Evolutionary conservation across 2,797 vertebrate species (phyloP), one percentile per base, ranked within the genome.

Genomic region (Agapornis canus): DNA sequence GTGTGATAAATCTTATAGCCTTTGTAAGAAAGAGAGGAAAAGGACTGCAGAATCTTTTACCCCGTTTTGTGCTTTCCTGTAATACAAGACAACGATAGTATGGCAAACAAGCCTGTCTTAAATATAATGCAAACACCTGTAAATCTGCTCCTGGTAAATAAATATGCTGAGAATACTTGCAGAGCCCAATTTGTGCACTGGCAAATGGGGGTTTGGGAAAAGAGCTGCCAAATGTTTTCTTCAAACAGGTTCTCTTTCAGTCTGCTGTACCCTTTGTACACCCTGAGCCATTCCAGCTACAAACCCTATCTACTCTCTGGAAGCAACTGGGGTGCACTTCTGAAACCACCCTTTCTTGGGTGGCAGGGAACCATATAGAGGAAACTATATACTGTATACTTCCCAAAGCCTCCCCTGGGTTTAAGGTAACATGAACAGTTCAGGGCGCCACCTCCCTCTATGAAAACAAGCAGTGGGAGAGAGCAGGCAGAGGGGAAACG

Each of bases 231-330:
- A 78, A 43, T 26, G 9, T 22, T 76, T 71, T 82, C 52, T 79
- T 54, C 57, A 75, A 45, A 75, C 31, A 56, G 20, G 23, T 82
- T 92, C 93, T 75, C 57, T 89, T 82, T 42, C 63, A 35, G 37
- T 35, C 70, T 68, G 63, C 13, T 3, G 2, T n/a, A 60, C 21
- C 23, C 25, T 75, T 60, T 71, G 31, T n/a, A 26, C 0, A 6
- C 9, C 14, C 42, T 1, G 4, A 91, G 49, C 39, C 12, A 35
- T 49, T 68, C 49, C 69, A 78, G 39, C 1, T 3, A 77, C 32
- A 70, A 80, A 85, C 48, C 51, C 22, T 32, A 32, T n/a, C 16
- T 0, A 0, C 13, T 69, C 37, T 86, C 31, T 2, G 0, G 16
- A 43, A 81, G 47, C 16, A 32, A 12, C 16, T 2, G 3, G 37